Evolutionary conservation across 35 echinoderm and acorn worm genomes (phyloP).

Genomic region (Ophioderma brevispina): DNA sequence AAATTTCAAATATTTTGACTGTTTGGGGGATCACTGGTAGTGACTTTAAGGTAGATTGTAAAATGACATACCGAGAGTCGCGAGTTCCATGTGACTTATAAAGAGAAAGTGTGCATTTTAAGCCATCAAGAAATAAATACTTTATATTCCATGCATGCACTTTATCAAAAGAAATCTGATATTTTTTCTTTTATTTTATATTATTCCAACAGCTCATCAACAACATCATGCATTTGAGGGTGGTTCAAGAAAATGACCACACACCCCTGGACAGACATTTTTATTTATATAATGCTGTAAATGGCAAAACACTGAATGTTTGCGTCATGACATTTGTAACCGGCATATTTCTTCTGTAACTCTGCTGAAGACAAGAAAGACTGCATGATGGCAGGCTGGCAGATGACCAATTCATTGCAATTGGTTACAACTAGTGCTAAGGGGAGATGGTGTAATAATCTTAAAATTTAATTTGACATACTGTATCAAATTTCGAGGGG

Average conservation of each 20-base stretch:
- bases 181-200: background rate
- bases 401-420: too few relatives aligned
- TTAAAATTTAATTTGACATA: too few relatives aligned
- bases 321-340: too few relatives aligned
- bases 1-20: background rate
- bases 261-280: background rate
- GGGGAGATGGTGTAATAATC: too few relatives aligned
- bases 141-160: background rate
- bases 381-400: too few relatives aligned
- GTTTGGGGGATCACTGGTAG: background rate
- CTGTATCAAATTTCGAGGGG: too few relatives aligned
- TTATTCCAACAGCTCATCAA: slow-evolving; percentile 65
- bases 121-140: background rate
- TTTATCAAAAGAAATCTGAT: too few relatives aligned
- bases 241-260: slow-evolving; percentile 49
- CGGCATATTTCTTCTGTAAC: too few relatives aligned
- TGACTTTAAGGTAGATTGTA: background rate
- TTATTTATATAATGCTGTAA: background rate
- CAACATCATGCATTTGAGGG: slow-evolving; percentile 82
- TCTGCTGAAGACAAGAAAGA: too few relatives aligned
- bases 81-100: background rate
- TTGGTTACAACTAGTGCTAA: too few relatives aligned
- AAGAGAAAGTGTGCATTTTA: background rate
- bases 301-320: too few relatives aligned
- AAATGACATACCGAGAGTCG: background rate